phyloP scores from a whole-genome alignment of 2,888 invertebrate species.

The Monochamus alternatus region DNA sequence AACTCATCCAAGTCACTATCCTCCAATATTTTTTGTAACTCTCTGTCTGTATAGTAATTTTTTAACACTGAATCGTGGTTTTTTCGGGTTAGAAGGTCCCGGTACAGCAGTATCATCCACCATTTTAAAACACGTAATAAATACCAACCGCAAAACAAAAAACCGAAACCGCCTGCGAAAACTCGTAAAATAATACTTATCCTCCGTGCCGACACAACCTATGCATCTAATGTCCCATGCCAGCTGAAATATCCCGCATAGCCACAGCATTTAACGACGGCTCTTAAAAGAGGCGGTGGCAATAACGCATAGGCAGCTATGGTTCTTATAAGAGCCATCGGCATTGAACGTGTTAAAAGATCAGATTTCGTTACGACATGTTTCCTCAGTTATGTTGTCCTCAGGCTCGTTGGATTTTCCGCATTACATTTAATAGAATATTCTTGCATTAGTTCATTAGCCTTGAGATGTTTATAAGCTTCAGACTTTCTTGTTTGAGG shows the following conservation, averaged over 20 bases:
- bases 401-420: too few relatives aligned
- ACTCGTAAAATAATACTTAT: constrained; percentile 6
- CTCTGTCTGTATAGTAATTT: constrained; percentile 11
- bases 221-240: too few relatives aligned
- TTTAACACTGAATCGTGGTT: constrained; percentile 5
- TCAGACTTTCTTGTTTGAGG: too few relatives aligned
- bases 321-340: constrained; percentile 5
- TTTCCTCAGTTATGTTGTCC: too few relatives aligned
- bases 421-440: too few relatives aligned
- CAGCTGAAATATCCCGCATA: constrained; percentile 2
- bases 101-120: background rate
- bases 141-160: constrained; percentile 7
- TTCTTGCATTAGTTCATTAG: too few relatives aligned
- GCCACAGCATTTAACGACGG: constrained; percentile 1
- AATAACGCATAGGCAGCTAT: background rate
- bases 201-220: too few relatives aligned
- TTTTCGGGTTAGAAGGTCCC: constrained; percentile 12
- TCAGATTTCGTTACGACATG: too few relatives aligned
- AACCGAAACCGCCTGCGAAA: constrained; percentile 1
- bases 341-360: constrained; percentile 7
- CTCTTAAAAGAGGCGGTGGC: background rate
- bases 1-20: constrained; percentile 11
- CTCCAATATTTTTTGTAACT: constrained; percentile 7
- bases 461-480: too few relatives aligned
- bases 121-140: constrained; percentile 4